phyloP scores from a whole-genome alignment of 2,888 invertebrate genomes.

The Cacoxenus indagator region DNA sequence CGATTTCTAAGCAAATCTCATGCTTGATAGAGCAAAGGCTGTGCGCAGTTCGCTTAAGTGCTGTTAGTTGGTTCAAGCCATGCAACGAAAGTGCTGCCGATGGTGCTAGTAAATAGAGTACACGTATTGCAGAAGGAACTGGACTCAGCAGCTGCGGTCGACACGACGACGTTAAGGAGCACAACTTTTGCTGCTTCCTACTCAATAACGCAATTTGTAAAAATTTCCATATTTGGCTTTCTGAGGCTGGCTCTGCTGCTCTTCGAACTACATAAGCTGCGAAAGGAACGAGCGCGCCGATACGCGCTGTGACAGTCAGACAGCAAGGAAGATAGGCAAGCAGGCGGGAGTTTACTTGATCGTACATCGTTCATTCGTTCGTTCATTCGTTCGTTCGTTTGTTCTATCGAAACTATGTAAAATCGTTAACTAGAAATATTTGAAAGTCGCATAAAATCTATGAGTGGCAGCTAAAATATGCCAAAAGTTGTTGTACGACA shows the following conservation, averaged over 20 bases:
- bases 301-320: conserved; percentile 5
- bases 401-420: conserved; percentile 7
- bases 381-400: neutral
- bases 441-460: conserved; percentile 22
- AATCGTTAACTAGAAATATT: conserved; percentile 22
- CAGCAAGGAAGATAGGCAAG: no score
- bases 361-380: neutral
- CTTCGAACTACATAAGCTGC: neutral
- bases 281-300: neutral
- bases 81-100: neutral
- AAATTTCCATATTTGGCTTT: conserved; percentile 65
- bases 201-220: conserved; percentile 63
- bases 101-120: neutral
- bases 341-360: no score
- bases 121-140: neutral
- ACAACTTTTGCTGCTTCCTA: conserved; percentile 28
- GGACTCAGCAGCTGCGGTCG: neutral
- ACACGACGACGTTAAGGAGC: conserved; percentile 8
- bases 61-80: conserved; percentile 30
- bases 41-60: conserved; percentile 38
- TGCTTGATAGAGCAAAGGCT: conserved; percentile 22
- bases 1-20: conserved; percentile 47
- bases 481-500: conserved; percentile 51
- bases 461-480: conserved; percentile 46
- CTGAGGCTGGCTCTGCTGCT: conserved; percentile 22